Evolutionary conservation across 2,797 vertebrate species (phyloP).

Genomic region (Rhinoraja longicauda): DNA sequence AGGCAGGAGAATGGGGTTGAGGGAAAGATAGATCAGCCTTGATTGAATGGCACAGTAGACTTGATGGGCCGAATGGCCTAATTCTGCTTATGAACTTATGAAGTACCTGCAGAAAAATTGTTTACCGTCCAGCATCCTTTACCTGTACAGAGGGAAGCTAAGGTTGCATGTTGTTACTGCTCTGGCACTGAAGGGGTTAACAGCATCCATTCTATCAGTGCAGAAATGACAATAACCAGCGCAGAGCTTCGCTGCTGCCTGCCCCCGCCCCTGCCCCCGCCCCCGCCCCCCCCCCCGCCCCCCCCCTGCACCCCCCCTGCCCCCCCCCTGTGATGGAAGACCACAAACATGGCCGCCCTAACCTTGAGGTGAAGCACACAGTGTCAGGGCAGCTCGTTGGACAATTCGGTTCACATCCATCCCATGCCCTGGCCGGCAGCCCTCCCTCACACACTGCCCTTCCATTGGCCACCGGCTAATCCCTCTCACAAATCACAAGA

Average conservation of each 20-base stretch:
- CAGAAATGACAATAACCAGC: background rate
- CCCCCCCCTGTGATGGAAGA: slow-evolving; percentile 18
- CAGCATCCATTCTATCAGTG: background rate
- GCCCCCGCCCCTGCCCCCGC: too few species aligned
- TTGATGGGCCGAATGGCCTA: too few species aligned
- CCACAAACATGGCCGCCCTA: slow-evolving; percentile 10
- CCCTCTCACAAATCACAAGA: slow-evolving; percentile 7
- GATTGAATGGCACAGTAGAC: too few species aligned
- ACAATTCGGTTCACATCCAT: slow-evolving; percentile 29
- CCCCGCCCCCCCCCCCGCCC: too few species aligned
- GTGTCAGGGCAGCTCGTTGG: background rate
- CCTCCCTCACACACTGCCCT: background rate
- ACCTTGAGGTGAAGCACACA: slow-evolving; percentile 8
- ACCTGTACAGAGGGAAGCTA: background rate
- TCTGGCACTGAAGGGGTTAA: slow-evolving; percentile 10
- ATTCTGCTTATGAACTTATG: too few species aligned
- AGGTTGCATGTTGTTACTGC: too few species aligned
- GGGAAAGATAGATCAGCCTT: too few species aligned
- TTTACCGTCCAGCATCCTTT: background rate
- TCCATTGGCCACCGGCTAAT: background rate
- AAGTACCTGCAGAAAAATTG: background rate
- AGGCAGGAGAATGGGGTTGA: too few species aligned
- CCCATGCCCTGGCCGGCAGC: slow-evolving; percentile 28
- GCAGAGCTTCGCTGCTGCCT: too few species aligned
- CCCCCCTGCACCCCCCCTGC: too few species aligned